phyloP scores from a whole-genome alignment of 1,140 invertebrate genomes.

The Aleiodes sp. region DNA sequence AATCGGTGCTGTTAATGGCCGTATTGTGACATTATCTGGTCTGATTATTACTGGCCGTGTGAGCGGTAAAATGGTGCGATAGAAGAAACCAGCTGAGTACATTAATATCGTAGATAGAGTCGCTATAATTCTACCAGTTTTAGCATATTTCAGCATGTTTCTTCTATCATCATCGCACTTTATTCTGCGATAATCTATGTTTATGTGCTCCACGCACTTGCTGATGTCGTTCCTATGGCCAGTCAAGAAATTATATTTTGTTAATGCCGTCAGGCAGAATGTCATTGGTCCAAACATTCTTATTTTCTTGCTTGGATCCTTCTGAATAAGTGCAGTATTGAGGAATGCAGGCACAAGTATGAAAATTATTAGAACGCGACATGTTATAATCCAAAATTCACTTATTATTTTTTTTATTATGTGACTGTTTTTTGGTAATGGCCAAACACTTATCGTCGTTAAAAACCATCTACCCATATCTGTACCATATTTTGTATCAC shows the following conservation, averaged over 20 bases:
- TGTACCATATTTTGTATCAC: constrained; percentile 36
- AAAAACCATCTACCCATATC: constrained; percentile 42
- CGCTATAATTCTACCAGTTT: not conserved
- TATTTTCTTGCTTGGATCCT: constrained; percentile 37
- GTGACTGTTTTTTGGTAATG: not conserved
- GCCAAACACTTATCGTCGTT: constrained; percentile 45
- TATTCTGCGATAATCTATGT: constrained; percentile 34
- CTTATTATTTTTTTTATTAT: not conserved
- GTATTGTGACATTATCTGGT: constrained; percentile 39
- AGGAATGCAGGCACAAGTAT: constrained; percentile 34
- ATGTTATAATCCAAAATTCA: constrained; percentile 11
- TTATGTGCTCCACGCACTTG: constrained; percentile 37
- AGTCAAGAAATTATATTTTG: constrained; percentile 35
- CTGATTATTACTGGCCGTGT: constrained; percentile 37
- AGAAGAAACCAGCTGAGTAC: constrained; percentile 26
- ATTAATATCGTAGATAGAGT: constrained; percentile 22
- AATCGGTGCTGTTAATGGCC: constrained; percentile 30
- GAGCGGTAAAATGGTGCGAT: constrained; percentile 29
- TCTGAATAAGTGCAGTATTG: constrained; percentile 38
- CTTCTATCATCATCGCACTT: constrained; percentile 8
- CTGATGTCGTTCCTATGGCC: constrained; percentile 23
- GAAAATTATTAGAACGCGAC: constrained; percentile 32
- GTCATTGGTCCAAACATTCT: constrained; percentile 44
- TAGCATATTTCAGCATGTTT: constrained; percentile 23
- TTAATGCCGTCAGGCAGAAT: constrained; percentile 33